phyloP scores from a whole-genome alignment of 2,797 vertebrate species.

The Falco novaeseelandiae region DNA sequence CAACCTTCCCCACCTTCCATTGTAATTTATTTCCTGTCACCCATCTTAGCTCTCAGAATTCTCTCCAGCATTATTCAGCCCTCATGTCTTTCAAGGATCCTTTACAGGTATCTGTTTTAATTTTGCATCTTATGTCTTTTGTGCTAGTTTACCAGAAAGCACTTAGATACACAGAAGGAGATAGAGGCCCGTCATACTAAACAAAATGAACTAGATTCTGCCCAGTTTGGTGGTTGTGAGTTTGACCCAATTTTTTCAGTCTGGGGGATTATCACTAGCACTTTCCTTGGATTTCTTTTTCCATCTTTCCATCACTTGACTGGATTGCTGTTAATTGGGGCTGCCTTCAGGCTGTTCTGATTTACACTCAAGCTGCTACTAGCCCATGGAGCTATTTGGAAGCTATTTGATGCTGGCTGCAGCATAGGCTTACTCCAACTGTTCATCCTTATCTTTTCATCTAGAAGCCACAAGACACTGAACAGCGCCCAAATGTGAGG shows the following conservation, averaged over 20 bases:
- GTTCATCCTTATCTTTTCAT: not conserved
- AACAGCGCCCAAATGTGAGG: not conserved
- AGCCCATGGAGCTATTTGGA: not conserved
- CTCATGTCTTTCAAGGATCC: not conserved
- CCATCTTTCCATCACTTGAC: not conserved
- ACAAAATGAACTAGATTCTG: not conserved
- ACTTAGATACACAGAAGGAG: not conserved
- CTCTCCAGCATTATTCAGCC: not conserved
- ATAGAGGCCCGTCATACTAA: not conserved
- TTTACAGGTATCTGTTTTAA: not conserved
- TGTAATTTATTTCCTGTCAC: not conserved
- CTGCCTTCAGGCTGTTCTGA: slow-evolving; percentile 3
- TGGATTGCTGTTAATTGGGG: not conserved
- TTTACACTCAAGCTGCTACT: not conserved
- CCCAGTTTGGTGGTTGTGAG: not conserved
- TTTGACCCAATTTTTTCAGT: not conserved
- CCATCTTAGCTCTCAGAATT: not conserved
- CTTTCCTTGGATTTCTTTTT: not conserved
- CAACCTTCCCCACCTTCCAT: not conserved
- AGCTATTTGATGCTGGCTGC: not conserved
- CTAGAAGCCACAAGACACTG: not conserved
- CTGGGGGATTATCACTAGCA: not conserved
- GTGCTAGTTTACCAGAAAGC: not conserved
- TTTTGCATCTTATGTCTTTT: not conserved
- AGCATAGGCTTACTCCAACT: not conserved